Evolutionary conservation across 2,797 vertebrate species (phyloP), one percentile per base, ranked within the genome.

Genomic region (Cryptoblepharus egeriae): DNA sequence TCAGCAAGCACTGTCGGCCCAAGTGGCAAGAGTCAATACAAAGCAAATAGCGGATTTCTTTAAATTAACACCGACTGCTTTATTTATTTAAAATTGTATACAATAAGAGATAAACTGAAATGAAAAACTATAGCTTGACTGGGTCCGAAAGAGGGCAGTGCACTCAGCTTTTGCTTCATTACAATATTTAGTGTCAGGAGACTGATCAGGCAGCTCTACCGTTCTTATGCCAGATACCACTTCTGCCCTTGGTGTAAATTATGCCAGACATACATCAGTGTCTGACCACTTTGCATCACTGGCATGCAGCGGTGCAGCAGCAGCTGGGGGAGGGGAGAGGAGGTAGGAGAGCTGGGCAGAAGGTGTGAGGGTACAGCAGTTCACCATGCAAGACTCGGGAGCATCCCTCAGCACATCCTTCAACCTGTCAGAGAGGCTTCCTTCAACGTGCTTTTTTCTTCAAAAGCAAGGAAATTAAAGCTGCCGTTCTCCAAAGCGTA

Each of bases 31-130:
- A 75, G 24, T 24, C 13, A 37, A 12, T 1, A 42, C 28, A 55
- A 10, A 1, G 61, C 35, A 20, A 67, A 57, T 15, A 39, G 28
- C 45, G 3, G 11, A 18, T 16, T 37, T 65, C 72, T 64, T n/a
- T 24, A 78, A 73, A 83, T 52, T 72, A 64, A 65, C 68, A 73
- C 32, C 68, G 72, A 83, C 81, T 10, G 35, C 49, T 83, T 83
- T 83, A 83, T 83, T 83, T 78, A 13, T 77, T 42, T 4, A 26
- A 83, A 75, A 83, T 68, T 78, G 75, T 72, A 65, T 72, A 83
- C 75, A 78, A 32, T 39, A 73, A 75, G 58, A 69, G 77, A 73
- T 7, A 1, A 20, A 4, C 5, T 28, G 13, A 45, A 57, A 55
- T 26, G 35, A 5, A 32, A 69, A 83, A 39, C 28, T 16, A 45